These are phyloP conservation scores for Argynnis bischoffii DNA, from an alignment of 2,888 invertebrate genomes.

Conservation along the genomic window DNA sequence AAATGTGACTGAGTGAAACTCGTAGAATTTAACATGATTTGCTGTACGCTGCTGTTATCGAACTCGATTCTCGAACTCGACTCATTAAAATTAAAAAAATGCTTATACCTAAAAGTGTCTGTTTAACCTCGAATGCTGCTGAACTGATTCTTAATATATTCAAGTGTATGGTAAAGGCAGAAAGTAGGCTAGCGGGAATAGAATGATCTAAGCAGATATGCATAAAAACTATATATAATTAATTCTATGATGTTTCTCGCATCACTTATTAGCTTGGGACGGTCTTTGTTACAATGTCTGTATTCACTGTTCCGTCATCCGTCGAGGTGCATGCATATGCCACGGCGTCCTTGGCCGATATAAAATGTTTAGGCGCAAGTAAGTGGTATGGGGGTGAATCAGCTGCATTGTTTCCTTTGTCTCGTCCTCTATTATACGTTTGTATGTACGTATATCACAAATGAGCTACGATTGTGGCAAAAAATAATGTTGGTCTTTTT, in stretches of 20 bases:
- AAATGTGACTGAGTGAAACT: too few relatives aligned
- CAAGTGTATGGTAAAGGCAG: constrained; percentile 17
- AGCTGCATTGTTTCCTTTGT: constrained; percentile 65
- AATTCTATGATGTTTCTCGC: constrained; percentile 32
- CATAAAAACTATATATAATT: constrained; percentile 31
- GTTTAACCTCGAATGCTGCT: not conserved
- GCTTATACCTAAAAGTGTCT: not conserved
- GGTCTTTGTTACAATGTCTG: constrained; percentile 32
- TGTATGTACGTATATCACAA: constrained; percentile 36
- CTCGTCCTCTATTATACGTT: constrained; percentile 37
- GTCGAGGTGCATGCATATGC: constrained; percentile 19
- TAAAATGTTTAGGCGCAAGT: constrained; percentile 67
- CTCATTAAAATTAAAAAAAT: not conserved
- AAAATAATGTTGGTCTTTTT: constrained; percentile 35
- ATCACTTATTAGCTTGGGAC: constrained; percentile 38
- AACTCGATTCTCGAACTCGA: too few relatives aligned
- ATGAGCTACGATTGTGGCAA: constrained; percentile 40
- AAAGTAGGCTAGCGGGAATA: constrained; percentile 35
- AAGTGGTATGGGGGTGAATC: constrained; percentile 58
- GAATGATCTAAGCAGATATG: constrained; percentile 35
- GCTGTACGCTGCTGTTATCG: too few relatives aligned
- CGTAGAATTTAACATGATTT: too few relatives aligned
- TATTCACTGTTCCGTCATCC: constrained; percentile 24
- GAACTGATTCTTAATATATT: constrained; percentile 28
- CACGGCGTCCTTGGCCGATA: constrained; percentile 64